Evolutionary conservation across 2,888 invertebrate genomes (phyloP), one percentile per base, ranked within the genome.

Genomic region (Cephus rjabovi): DNA sequence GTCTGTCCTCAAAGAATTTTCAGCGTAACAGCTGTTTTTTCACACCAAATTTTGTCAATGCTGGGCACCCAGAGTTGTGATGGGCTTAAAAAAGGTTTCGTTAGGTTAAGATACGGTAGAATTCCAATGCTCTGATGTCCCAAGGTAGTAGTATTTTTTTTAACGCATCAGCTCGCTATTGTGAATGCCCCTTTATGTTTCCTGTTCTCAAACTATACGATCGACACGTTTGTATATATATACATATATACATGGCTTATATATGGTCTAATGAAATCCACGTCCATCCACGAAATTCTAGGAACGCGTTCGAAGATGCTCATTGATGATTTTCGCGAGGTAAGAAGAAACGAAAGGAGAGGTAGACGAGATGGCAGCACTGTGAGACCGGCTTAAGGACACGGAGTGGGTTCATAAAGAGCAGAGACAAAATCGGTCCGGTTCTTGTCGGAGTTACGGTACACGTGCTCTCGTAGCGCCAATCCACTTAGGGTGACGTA

Each of bases 341-440:
- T 56, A 56, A 56, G 23, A 56, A 56, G 56, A 56, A 56, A 23
- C 23, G 56, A 56, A 15, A 56, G 56, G 9, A 56, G 56, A 56
- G 56, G 23, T 23, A 56, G 56, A 56, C 56, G 23, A 56, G 23
- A 56, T 56, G 56, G 56, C 56, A 23, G 56, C 23, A 56, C 56
- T 56, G 56, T 56, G 56, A 56, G 30, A 71, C 71, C 33, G 71
- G 71, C 34, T 34, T 71, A 31, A 34, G 33, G 71, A 34, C 71
- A 34, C 71, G 15, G 34, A 77, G 77, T 77, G 74, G 69, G 75
- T 77, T 75, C 70, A 31, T 77, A 75, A 77, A 75, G 71, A 69
- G 75, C 77, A 74, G 77, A 71, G 71, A 34, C 71, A 71, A 71
- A 71, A 71, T 71, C 71, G 71, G 15, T 33, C 71, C 34, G 71